Evolutionary conservation across 2,797 vertebrate genomes (phyloP), one percentile per base, ranked within the genome.

Genomic region (Eulemur coronatus): DNA sequence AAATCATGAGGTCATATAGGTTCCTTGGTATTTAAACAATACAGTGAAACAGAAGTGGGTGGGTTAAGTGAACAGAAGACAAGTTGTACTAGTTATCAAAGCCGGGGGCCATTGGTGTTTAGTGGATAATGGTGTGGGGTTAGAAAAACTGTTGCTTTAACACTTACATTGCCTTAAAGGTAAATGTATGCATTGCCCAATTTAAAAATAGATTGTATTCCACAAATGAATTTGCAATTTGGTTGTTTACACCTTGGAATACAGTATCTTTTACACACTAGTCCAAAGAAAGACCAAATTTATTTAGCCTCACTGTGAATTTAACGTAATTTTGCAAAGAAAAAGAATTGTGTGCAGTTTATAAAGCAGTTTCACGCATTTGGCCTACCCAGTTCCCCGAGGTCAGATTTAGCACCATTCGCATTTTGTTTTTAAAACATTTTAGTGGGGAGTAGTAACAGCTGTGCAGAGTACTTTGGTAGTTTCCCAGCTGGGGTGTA

Each of bases 291-390:
- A 93, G 85, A 81, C 76, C 4, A 78, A 15, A 73, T 59, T 73
- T 73, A 82, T 76, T 85, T 95, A 84, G 57, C 11, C 22, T 70
- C 14, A 48, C 30, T 76, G 24, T 94, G 35, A 33, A 41, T 90
- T 96, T 80, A 92, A 61, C 35, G 20, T 17, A 43, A 17, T 79
- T 88, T 55, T 70, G 11, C 82, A 91, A 91, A 96, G 59, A 69
- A 85, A 87, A 69, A 50, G 75, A 43, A 28, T 65, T 41, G 24
- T 63, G 5, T 43, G 4, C 30, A n/a, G 13, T 93, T 95, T 55
- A 59, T 73, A 96, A 80, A 84, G 41, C 46, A 46, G 57, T 85
- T 85, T 78, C 35, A n/a, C 8, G 18, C 10, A 5, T 80, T 80
- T 59, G 22, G 8, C 73, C 52, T 73, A 59, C 24, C 18, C 35